Conservation (phyloP, 1,140 invertebrate genomes). For the Mamestra configurata region DNA sequence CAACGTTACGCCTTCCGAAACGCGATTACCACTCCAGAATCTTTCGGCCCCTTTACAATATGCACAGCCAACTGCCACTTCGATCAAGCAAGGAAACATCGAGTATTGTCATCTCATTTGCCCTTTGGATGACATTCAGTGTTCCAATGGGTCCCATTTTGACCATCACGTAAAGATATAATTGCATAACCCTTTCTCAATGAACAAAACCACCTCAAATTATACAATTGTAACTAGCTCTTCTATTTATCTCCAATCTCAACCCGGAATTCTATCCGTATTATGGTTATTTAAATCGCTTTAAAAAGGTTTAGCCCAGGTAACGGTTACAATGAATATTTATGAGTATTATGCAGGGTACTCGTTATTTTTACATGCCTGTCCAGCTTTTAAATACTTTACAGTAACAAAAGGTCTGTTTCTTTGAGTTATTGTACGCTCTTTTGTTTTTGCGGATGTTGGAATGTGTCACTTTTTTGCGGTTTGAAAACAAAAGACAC, state of each 20-base stretch:
- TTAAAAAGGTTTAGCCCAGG: conserved; percentile 35
- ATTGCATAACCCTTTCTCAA: too few species aligned
- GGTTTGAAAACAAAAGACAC: neutral
- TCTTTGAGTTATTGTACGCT: neutral
- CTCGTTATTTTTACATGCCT: conserved; percentile 14
- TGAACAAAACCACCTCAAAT: neutral
- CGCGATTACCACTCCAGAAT: too few species aligned
- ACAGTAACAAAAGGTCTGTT: neutral
- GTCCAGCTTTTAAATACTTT: conserved; percentile 21
- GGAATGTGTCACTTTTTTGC: neutral
- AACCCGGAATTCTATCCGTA: conserved; percentile 1
- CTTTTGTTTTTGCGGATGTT: neutral
- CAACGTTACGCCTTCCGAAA: too few species aligned
- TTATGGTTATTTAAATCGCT: conserved; percentile 20
- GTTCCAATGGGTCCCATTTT: too few species aligned
- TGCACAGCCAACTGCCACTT: too few species aligned
- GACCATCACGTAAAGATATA: too few species aligned
- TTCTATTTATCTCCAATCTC: conserved; percentile 7
- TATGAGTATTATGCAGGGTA: conserved; percentile 29
- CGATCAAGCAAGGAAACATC: too few species aligned
- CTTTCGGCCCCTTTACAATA: too few species aligned
- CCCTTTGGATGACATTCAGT: too few species aligned
- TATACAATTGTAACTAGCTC: conserved; percentile 7
- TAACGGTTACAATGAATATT: conserved; percentile 42
- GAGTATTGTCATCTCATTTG: too few species aligned